Conservation (phyloP, 2,113 vertebrate species). For the Silurus asotus region DNA sequence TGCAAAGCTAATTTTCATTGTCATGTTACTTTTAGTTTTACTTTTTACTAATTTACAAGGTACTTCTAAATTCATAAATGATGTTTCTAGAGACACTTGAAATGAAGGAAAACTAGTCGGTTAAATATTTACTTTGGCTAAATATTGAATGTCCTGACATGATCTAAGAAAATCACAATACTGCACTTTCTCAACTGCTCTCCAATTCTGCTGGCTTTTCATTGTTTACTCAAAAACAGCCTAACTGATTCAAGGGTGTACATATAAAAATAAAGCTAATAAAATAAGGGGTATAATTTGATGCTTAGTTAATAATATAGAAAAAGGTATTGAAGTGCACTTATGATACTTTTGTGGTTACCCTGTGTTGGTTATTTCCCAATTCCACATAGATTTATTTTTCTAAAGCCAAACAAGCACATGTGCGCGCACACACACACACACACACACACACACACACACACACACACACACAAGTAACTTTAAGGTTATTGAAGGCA, state of each 20-base stretch:
- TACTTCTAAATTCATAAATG: not conserved
- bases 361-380: not conserved
- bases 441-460: constrained; percentile 56
- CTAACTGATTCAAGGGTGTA: not conserved
- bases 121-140: not conserved
- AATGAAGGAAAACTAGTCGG: not conserved
- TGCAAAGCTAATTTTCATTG: too few relatives aligned
- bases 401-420: too few relatives aligned
- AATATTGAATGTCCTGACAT: not conserved
- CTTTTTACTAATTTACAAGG: not conserved
- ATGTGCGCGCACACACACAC: not conserved
- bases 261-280: not conserved
- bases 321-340: not conserved
- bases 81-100: not conserved
- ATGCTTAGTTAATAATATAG: not conserved
- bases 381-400: constrained; percentile 23
- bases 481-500: constrained; percentile 79
- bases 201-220: not conserved
- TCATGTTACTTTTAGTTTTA: too few relatives aligned
- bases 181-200: not conserved
- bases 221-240: not conserved
- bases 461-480: constrained; percentile 72
- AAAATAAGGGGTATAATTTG: not conserved
- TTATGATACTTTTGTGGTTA: not conserved
- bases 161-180: not conserved